Conservation (phyloP, 2,797 vertebrate species). For the Pristis pectinata region DNA sequence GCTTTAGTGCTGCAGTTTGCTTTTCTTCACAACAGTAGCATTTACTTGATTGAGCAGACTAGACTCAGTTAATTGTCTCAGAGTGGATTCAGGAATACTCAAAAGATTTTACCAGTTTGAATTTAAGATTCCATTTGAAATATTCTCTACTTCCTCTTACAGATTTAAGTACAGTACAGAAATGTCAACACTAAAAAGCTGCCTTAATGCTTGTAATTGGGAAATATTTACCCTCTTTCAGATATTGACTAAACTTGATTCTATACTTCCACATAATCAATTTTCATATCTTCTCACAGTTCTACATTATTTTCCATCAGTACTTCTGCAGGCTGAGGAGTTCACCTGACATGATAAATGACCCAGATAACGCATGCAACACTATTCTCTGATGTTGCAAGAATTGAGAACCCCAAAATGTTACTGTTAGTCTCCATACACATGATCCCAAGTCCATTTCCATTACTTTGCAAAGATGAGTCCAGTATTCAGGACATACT, state of each 20-base stretch:
- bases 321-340: background rate
- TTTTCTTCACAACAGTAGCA: background rate
- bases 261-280: background rate
- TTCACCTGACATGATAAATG: background rate
- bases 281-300: background rate
- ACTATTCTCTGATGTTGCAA: background rate
- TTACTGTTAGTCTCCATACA: background rate
- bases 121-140: background rate
- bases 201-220: background rate
- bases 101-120: background rate
- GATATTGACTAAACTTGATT: background rate
- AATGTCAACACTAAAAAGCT: background rate
- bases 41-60: background rate
- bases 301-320: background rate
- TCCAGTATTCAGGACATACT: background rate
- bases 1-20: background rate
- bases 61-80: background rate
- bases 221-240: background rate
- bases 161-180: background rate
- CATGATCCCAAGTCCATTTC: background rate
- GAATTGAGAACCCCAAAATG: background rate
- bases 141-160: background rate
- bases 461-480: background rate
- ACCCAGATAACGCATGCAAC: background rate
- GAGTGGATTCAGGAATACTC: background rate